A percentile compares a stretch with the other conserved stretches of the same genome.
Conservation (phyloP, 1,140 invertebrate species). For the Linepithema humile region DNA sequence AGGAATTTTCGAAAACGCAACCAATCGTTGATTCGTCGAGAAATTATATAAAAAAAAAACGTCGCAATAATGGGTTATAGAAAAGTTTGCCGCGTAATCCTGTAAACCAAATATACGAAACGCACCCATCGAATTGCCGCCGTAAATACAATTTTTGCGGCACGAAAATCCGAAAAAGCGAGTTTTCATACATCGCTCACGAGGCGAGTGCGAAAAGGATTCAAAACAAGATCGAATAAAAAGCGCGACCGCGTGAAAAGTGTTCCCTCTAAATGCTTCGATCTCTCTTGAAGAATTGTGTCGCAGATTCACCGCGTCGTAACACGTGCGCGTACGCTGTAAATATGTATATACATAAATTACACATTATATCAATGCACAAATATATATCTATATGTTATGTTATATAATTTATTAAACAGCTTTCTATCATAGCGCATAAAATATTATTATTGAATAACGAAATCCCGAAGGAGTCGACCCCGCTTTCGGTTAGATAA, state of each 20-base stretch:
- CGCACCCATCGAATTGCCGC: constrained; percentile 45
- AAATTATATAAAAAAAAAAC: constrained; percentile 41
- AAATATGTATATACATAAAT: no score
- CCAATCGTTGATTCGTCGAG: not conserved
- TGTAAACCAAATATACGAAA: constrained; percentile 48
- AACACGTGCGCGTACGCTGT: no score
- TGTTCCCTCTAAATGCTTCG: not conserved
- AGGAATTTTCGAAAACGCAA: not conserved
- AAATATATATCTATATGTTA: not conserved
- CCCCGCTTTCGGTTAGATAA: not conserved
- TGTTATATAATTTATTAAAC: not conserved
- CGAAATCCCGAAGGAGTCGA: constrained; percentile 9
- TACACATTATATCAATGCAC: not conserved
- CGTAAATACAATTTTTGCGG: constrained; percentile 52
- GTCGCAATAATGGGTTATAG: constrained; percentile 27
- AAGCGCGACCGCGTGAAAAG: not conserved
- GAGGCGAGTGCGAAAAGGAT: not conserved
- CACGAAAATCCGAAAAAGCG: constrained; percentile 38
- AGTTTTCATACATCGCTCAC: constrained; percentile 15
- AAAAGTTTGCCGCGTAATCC: constrained; percentile 46
- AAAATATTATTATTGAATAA: not conserved
- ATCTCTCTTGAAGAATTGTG: not conserved
- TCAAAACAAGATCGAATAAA: constrained; percentile 14
- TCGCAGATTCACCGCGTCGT: not conserved
- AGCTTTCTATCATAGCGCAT: not conserved